Evolutionary conservation across 1,140 invertebrate species (phyloP).

Genomic region (Trigoniulus corallinus): DNA sequence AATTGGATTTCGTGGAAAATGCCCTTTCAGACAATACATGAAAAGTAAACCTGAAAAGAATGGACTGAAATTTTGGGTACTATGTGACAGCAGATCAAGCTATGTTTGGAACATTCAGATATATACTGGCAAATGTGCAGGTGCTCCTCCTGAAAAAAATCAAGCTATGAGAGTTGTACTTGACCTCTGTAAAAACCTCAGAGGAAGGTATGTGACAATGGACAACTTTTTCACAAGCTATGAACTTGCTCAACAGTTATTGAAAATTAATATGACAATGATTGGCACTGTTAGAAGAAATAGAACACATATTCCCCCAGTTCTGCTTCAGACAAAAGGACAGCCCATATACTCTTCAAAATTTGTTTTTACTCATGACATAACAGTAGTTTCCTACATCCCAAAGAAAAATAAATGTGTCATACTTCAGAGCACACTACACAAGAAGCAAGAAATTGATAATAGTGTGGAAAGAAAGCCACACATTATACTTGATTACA

Average conservation of each 20-base stretch:
- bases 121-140: slow-evolving; percentile 4
- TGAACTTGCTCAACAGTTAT: slow-evolving; percentile 8
- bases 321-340: slow-evolving; percentile 4
- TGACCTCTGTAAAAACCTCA: slow-evolving; percentile 5
- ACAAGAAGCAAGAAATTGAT: slow-evolving; percentile 6
- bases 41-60: not conserved
- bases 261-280: slow-evolving; percentile 8
- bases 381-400: slow-evolving; percentile 13
- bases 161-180: slow-evolving; percentile 8
- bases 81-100: not conserved
- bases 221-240: slow-evolving; percentile 13
- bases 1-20: slow-evolving; percentile 16
- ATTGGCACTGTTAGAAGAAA: slow-evolving; percentile 13
- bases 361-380: slow-evolving; percentile 9
- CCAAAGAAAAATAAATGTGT: slow-evolving; percentile 10
- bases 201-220: slow-evolving; percentile 7
- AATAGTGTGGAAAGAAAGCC: slow-evolving; percentile 8
- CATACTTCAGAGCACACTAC: slow-evolving; percentile 10
- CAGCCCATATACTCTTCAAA: slow-evolving; percentile 4
- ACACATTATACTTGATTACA: slow-evolving; percentile 14
- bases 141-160: slow-evolving; percentile 1
- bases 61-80: not conserved
- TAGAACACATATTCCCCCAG: slow-evolving; percentile 8
- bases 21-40: slow-evolving; percentile 6
- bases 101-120: slow-evolving; percentile 8